These are phyloP conservation scores for Aporophyla lueneburgensis DNA, from an alignment of 2,888 invertebrate species.

Conservation along the genomic window DNA sequence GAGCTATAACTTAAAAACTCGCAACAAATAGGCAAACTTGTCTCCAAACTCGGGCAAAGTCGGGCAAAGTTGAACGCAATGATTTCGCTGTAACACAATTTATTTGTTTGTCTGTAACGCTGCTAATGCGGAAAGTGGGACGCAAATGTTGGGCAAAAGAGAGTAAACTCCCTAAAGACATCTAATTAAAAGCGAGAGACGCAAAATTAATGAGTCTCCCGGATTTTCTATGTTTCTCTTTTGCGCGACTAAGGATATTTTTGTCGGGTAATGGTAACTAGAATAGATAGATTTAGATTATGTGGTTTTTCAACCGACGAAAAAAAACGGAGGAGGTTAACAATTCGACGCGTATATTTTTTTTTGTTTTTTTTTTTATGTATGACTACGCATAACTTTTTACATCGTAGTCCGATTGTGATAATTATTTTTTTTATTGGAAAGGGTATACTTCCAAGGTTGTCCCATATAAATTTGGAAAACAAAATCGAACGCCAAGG, in stretches of 20 bases:
- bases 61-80: slow-evolving; percentile 64
- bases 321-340: too few relatives aligned
- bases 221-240: slow-evolving; percentile 51
- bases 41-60: slow-evolving; percentile 54
- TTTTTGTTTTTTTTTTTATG: too few relatives aligned
- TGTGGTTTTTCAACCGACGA: too few relatives aligned
- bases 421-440: too few relatives aligned
- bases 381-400: too few relatives aligned
- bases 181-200: slow-evolving; percentile 79
- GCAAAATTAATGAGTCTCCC: slow-evolving; percentile 72
- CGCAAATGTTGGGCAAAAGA: slow-evolving; percentile 67
- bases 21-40: slow-evolving; percentile 59
- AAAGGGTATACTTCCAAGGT: too few relatives aligned
- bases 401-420: too few relatives aligned
- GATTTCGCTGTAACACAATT: slow-evolving; percentile 71
- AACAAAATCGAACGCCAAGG: too few relatives aligned
- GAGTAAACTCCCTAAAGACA: slow-evolving; percentile 73
- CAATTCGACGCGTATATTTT: too few relatives aligned
- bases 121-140: slow-evolving; percentile 74
- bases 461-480: too few relatives aligned
- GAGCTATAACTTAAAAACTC: slow-evolving; percentile 66
- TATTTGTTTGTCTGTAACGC: slow-evolving; percentile 79
- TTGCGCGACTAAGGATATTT: slow-evolving; percentile 20
- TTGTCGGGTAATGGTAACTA: background rate
- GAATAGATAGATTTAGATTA: background rate